Evolutionary conservation across 2,888 invertebrate species (phyloP).

Genomic region (Volucella zonaria): DNA sequence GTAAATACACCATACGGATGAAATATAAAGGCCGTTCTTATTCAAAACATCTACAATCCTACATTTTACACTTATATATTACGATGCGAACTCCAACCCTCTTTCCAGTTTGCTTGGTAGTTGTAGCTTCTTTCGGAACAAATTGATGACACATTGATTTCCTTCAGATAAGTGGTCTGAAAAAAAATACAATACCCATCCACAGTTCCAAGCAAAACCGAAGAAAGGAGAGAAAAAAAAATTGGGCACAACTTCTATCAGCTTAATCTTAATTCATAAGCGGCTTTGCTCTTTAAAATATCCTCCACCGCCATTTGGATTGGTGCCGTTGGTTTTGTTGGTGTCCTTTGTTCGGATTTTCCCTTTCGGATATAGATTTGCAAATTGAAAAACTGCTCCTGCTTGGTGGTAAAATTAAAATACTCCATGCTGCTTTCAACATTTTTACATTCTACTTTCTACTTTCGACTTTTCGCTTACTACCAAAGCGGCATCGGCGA

Average conservation of each 20-base stretch:
- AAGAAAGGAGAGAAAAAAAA: background rate
- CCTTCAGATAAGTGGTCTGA: conserved; percentile 21
- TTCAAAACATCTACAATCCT: too few relatives aligned
- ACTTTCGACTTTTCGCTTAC: too few relatives aligned
- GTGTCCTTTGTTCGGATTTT: conserved; percentile 53
- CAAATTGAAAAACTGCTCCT: conserved; percentile 58
- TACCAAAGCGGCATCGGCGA: background rate
- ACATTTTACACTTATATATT: too few relatives aligned
- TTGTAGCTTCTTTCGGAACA: background rate
- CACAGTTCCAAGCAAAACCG: background rate
- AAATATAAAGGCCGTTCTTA: too few relatives aligned
- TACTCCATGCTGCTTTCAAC: conserved; percentile 45
- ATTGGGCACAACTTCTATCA: conserved; percentile 30
- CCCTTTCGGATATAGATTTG: conserved; percentile 49
- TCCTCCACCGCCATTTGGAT: conserved; percentile 49
- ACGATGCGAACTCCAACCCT: too few relatives aligned
- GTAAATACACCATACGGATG: too few relatives aligned
- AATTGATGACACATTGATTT: conserved; percentile 54
- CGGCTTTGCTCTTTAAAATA: conserved; percentile 65
- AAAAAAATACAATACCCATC: conserved; percentile 19
- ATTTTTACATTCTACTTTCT: background rate
- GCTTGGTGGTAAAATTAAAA: conserved; percentile 63
- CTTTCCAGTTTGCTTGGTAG: too few relatives aligned
- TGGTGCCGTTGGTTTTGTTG: background rate
- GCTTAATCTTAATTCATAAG: conserved; percentile 66